phyloP scores from a whole-genome alignment of 2,888 invertebrate species.

The Eurytoma adleriae region DNA sequence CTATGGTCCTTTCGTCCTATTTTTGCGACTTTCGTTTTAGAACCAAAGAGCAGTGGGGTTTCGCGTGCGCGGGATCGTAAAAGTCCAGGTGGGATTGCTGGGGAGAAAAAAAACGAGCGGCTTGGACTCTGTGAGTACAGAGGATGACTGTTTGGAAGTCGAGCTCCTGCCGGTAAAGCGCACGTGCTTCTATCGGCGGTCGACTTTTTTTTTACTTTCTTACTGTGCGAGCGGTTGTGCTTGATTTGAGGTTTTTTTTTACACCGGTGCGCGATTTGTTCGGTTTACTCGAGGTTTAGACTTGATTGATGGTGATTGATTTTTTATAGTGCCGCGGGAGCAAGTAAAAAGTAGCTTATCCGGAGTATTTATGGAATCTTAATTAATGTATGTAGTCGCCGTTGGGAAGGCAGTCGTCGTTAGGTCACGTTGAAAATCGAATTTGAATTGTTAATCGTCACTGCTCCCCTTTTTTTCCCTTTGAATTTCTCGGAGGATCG shows the following conservation, averaged over 20 bases:
- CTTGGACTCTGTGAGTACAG: not conserved
- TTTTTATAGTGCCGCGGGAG: constrained; percentile 22
- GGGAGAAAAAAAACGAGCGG: not conserved
- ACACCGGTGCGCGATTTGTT: constrained; percentile 24
- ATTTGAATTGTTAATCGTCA: too few species aligned
- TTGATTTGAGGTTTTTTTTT: constrained; percentile 2
- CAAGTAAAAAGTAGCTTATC: constrained; percentile 13
- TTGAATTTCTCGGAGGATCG: too few species aligned
- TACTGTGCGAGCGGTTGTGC: not conserved
- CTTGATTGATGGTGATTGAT: constrained; percentile 54
- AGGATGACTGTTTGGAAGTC: constrained; percentile 38
- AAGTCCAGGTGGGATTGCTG: not conserved
- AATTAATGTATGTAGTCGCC: too few species aligned
- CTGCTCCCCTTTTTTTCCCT: too few species aligned
- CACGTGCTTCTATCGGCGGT: not conserved
- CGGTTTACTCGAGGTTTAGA: constrained; percentile 48
- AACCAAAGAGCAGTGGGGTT: not conserved
- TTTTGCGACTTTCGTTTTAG: not conserved
- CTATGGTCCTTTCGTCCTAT: not conserved
- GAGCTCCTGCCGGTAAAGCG: not conserved
- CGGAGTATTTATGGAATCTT: not conserved
- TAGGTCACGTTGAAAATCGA: too few species aligned
- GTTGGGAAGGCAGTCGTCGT: too few species aligned
- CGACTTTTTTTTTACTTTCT: not conserved
- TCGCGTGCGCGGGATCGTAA: constrained; percentile 26